Evolutionary conservation across 2,113 vertebrate species (phyloP), one percentile per base, ranked within the genome.

Genomic region (Aviceda subcristata): DNA sequence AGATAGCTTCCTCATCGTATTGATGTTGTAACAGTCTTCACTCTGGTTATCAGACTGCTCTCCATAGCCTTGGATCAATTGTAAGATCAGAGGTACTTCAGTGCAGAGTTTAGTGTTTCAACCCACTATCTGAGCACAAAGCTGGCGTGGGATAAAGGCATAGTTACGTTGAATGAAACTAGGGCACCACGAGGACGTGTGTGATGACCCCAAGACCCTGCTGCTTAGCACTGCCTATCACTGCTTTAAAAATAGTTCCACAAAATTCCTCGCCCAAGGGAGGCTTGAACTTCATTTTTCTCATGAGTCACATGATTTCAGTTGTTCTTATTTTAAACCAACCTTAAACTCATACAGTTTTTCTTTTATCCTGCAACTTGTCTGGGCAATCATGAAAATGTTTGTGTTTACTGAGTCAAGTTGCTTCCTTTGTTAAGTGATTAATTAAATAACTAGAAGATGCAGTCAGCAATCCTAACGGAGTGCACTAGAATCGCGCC

Each of bases 211-310:
- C 0, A 3, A 69, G 74, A 39, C 60, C 48, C 79, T 82, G 83
- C 66, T 3, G 3, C 50, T 79, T 84, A 86, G 39, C 68, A 29
- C 12, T 63, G 34, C 39, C 38, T 88, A 66, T 57, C 62, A 76
- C 45, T 69, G 53, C 38, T 87, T 88, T 83, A 94, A 91, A 97
- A 97, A 96, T 90, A 97, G 30, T 57, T 92, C 30, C n/a, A 60
- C 38, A 76, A 86, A 73, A 88, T 64, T 89, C 77, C 62, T 85
- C 50, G 26, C 45, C 24, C 15, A 53, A 84, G 68, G 38, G 41
- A 93, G 21, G 15, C 34, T 66, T 51, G 74, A 66, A 41, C 27
- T 79, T 86, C 2, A 13, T 62, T 85, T 93, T 94, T 87, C 36
- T 69, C 32, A 7, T 27, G 11, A 56, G 22, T 78, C 22, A 13